Evolutionary conservation across 2,113 vertebrate genomes (phyloP), one percentile per base, ranked within the genome.

Genomic region (Pica pica): DNA sequence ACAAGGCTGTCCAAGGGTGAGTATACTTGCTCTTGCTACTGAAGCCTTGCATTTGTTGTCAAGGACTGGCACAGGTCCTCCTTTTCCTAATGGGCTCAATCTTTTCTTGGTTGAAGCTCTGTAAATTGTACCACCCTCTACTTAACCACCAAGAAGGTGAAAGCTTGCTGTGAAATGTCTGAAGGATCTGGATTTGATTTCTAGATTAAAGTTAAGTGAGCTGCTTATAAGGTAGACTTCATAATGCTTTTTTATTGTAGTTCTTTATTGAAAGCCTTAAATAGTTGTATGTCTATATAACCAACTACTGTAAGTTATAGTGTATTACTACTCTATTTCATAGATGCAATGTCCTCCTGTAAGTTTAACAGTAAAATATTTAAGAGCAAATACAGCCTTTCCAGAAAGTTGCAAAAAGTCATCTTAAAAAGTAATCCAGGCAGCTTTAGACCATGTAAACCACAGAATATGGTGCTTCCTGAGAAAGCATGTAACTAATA

Each of bases 111-210:
- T 74, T 78, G 63, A 91, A 95, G 41, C 65, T 83, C 39, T 73
- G 69, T 83, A 46, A 42, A 70, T 86, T 83, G 22, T 89, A 37
- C 71, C 78, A 53, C 57, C 53, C 11, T 2, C 75, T 77, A 7
- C 8, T 83, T 70, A 93, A 61, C 52, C 47, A 86, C 55, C 52
- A 77, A 24, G 55, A 77, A 89, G 37, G 69, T 64, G 49, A 74
- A 64, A 55, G 12, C 39, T 90, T 93, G 13, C 56, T 86, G 22
- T 69, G 53, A 78, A 91, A 60, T n/a, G 44, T 77, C 23, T 60
- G 37, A 63, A 93, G 12, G 55, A 26, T 83, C 93, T 95, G 87
- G 87, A 52, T 90, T 83, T 86, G 52, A 86, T 96, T 94, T 84
- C 46, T 94, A 27, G 24, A 10, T 87, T 83, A 57, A 85, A 89